A percentile compares a stretch with the other conserved stretches of the same genome.
These are phyloP conservation scores for Tinea pellionella DNA, from an alignment of 2,888 invertebrate genomes.

Conservation along the genomic window DNA sequence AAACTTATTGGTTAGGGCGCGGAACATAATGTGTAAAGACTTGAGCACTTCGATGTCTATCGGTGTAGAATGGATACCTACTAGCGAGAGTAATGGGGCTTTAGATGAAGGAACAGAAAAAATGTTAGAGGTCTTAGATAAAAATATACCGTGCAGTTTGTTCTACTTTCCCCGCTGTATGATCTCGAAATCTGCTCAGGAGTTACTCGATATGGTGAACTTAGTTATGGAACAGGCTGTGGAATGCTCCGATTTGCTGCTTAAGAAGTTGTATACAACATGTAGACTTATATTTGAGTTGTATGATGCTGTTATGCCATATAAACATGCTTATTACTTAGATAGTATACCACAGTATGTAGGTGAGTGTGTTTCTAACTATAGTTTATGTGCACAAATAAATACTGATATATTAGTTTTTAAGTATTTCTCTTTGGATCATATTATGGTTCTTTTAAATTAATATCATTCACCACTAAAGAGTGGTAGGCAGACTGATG, in stretches of 20 bases:
- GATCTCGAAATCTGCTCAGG: slow-evolving; percentile 72
- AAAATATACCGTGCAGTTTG: slow-evolving; percentile 50
- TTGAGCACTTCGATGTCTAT: slow-evolving; percentile 77
- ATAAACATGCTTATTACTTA: slow-evolving; percentile 82
- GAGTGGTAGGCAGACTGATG: too few species aligned
- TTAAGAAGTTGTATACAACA: slow-evolving; percentile 75
- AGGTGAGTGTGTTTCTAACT: slow-evolving; percentile 61
- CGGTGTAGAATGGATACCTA: slow-evolving; percentile 54
- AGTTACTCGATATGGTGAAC: slow-evolving; percentile 73
- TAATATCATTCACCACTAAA: too few species aligned
- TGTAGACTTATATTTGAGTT: slow-evolving; percentile 79
- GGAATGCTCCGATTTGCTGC: slow-evolving; percentile 70
- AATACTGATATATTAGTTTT: too few species aligned
- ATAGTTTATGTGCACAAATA: too few species aligned
- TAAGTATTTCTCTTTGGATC: too few species aligned
- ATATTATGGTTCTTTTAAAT: too few species aligned
- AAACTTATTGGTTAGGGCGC: slow-evolving; percentile 75
- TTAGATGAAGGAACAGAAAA: slow-evolving; percentile 35
- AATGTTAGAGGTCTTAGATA: slow-evolving; percentile 45
- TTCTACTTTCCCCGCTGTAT: slow-evolving; percentile 67
- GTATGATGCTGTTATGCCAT: slow-evolving; percentile 82
- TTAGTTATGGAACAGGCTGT: slow-evolving; percentile 76
- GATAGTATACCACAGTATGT: slow-evolving; percentile 89
- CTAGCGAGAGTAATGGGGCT: slow-evolving; percentile 17
- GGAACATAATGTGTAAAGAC: slow-evolving; percentile 82